Conservation (phyloP, 1,140 invertebrate genomes). For the Drosophila ogumai region DNA sequence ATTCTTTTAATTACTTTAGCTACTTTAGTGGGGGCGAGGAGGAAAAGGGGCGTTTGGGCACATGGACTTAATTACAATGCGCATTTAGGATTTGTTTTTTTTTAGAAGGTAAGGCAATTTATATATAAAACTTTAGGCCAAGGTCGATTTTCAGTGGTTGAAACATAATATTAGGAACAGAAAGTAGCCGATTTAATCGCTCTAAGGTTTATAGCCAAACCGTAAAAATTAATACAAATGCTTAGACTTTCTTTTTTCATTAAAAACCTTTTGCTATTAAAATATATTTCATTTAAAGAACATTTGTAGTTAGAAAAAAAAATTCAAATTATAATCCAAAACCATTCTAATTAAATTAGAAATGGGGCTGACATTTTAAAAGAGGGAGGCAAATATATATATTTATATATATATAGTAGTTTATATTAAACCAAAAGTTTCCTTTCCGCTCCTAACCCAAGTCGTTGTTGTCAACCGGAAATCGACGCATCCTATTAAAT, state of each 20-base stretch:
- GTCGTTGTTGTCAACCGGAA: constrained; percentile 15
- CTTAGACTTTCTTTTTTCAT: neutral
- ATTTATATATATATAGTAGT: neutral
- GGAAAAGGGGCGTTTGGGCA: constrained; percentile 15
- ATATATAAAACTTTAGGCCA: constrained; percentile 4
- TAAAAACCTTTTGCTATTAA: neutral
- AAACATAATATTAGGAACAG: constrained; percentile 7
- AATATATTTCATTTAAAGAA: neutral
- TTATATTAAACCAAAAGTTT: constrained; percentile 1
- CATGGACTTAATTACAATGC: constrained; percentile 77
- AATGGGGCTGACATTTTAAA: neutral
- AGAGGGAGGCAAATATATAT: neutral
- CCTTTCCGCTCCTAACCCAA: neutral
- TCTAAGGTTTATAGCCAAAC: neutral
- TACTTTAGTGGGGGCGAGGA: constrained; percentile 44
- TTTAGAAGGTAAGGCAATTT: constrained; percentile 29
- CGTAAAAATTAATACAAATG: neutral
- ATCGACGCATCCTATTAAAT: constrained; percentile 18
- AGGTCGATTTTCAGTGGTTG: constrained; percentile 4
- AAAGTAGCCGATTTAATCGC: neutral
- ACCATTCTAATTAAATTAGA: constrained; percentile 10
- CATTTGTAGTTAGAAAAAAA: neutral
- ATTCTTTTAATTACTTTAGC: constrained; percentile 73
- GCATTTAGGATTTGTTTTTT: constrained; percentile 26
- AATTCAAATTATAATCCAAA: neutral